These are phyloP conservation scores for Augochlora pura DNA, from an alignment of 1,140 invertebrate genomes.

Conservation along the genomic window DNA sequence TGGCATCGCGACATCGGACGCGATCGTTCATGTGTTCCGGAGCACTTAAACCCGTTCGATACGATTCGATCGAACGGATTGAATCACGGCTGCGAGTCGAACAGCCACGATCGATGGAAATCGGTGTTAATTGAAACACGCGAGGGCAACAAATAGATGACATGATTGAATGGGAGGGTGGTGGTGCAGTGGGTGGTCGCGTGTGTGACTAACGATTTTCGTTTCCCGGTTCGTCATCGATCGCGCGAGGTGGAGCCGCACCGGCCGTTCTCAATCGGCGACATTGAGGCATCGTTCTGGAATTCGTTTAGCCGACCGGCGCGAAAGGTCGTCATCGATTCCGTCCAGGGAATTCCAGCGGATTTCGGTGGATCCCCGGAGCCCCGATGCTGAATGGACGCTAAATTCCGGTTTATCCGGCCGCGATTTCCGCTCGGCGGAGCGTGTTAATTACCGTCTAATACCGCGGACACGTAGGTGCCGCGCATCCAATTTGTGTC, in stretches of 20 bases:
- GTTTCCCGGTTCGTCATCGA: background rate
- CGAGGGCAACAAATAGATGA: conserved; percentile 7
- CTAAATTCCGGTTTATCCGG: conserved; percentile 26
- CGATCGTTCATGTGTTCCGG: background rate
- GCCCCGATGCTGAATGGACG: background rate
- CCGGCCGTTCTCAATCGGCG: background rate
- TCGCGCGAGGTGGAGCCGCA: background rate
- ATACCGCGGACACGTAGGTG: conserved; percentile 26
- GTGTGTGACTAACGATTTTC: conserved; percentile 1
- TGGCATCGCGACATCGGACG: background rate
- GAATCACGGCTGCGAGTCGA: too few relatives aligned
- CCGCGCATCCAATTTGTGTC: conserved; percentile 53
- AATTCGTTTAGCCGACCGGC: background rate
- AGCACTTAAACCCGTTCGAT: background rate
- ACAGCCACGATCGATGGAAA: too few relatives aligned
- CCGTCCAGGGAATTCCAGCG: background rate
- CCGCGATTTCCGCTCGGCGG: conserved; percentile 28
- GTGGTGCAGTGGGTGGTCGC: background rate
- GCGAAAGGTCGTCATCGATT: background rate
- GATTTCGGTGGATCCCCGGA: too few relatives aligned
- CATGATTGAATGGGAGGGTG: conserved; percentile 9
- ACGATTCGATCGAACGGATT: too few relatives aligned
- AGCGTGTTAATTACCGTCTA: conserved; percentile 47
- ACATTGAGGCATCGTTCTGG: background rate
- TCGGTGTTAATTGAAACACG: conserved; percentile 19